A percentile compares a stretch with the other conserved stretches of the same genome.
These are phyloP conservation scores for Spea hammondii DNA, from an alignment of 2,797 vertebrate genomes.

Conservation along the genomic window DNA sequence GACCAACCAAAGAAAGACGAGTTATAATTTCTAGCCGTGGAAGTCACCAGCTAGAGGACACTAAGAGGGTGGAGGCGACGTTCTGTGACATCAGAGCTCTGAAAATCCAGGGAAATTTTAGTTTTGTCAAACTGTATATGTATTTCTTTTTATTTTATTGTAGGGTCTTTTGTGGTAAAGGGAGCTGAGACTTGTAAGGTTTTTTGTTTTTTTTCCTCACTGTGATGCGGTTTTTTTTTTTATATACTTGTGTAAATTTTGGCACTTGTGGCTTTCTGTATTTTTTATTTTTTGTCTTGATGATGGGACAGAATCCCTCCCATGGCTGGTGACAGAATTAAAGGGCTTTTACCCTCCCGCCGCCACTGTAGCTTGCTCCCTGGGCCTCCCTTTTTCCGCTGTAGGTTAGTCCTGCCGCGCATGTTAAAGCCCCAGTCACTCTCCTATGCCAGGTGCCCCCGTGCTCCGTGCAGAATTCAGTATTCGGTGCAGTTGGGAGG, in stretches of 20 bases:
- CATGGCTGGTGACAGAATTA: slow-evolving; percentile 58
- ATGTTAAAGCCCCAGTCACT: neutral
- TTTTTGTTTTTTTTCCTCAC: slow-evolving; percentile 43
- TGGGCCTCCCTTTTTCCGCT: neutral
- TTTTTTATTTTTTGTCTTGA: slow-evolving; percentile 60
- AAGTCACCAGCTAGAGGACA: slow-evolving; percentile 61
- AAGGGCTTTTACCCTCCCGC: slow-evolving; percentile 2
- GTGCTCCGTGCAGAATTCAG: slow-evolving; percentile 52
- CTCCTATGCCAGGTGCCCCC: slow-evolving; percentile 33
- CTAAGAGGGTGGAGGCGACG: slow-evolving; percentile 60
- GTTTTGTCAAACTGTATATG: slow-evolving; percentile 51
- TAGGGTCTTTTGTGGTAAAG: slow-evolving; percentile 51
- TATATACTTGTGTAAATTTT: slow-evolving; percentile 50
- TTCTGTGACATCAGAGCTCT: slow-evolving; percentile 56
- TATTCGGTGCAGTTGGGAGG: slow-evolving; percentile 50
- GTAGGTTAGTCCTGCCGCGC: neutral
- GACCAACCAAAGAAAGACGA: slow-evolving; percentile 81
- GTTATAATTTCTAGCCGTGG: slow-evolving; percentile 72
- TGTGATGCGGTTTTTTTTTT: slow-evolving; percentile 55
- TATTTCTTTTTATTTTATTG: slow-evolving; percentile 39
- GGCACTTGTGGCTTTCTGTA: slow-evolving; percentile 38
- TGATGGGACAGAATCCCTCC: slow-evolving; percentile 54
- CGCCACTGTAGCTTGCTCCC: slow-evolving; percentile 10
- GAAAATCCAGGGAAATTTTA: slow-evolving; percentile 64
- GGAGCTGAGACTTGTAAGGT: slow-evolving; percentile 44